Evolutionary conservation across 64 coral and sea anemone genomes (phyloP).

Genomic region (Actinia tenebrosa): DNA sequence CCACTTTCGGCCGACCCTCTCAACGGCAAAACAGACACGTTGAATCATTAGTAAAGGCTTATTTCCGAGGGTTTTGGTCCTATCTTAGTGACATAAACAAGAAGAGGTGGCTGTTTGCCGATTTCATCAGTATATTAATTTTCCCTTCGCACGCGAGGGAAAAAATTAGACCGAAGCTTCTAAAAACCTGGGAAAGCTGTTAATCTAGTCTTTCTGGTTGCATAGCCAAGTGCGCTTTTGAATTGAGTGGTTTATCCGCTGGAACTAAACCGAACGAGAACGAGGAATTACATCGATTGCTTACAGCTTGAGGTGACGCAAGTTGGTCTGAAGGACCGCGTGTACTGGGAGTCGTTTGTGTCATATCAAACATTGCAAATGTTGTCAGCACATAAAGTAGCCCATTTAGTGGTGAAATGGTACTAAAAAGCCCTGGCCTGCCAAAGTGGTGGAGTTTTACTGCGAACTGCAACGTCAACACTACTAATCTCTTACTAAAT

Average conservation of each 20-base stretch:
- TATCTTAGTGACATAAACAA: constrained; percentile 3
- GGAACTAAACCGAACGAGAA: no score
- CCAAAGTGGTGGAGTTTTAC: background rate
- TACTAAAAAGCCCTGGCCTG: background rate
- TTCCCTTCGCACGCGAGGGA: background rate
- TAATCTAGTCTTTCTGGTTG: background rate
- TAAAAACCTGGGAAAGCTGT: background rate
- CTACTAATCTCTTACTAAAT: background rate
- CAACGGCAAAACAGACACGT: background rate
- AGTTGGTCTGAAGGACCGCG: background rate
- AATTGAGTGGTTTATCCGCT: background rate
- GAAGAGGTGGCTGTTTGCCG: background rate
- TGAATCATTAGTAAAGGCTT: background rate
- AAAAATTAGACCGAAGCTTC: background rate
- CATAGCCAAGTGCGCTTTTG: background rate
- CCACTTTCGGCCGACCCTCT: background rate
- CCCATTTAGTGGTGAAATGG: constrained; percentile 8
- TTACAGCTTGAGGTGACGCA: background rate
- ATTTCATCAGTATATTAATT: background rate
- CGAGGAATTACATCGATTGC: background rate
- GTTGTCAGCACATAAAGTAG: constrained; percentile 5
- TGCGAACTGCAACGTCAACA: background rate
- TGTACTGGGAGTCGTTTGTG: background rate
- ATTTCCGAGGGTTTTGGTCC: background rate
- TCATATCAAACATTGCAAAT: background rate